These are phyloP conservation scores for Scytalopus superciliaris DNA, from an alignment of 2,113 vertebrate genomes.

Conservation along the genomic window DNA sequence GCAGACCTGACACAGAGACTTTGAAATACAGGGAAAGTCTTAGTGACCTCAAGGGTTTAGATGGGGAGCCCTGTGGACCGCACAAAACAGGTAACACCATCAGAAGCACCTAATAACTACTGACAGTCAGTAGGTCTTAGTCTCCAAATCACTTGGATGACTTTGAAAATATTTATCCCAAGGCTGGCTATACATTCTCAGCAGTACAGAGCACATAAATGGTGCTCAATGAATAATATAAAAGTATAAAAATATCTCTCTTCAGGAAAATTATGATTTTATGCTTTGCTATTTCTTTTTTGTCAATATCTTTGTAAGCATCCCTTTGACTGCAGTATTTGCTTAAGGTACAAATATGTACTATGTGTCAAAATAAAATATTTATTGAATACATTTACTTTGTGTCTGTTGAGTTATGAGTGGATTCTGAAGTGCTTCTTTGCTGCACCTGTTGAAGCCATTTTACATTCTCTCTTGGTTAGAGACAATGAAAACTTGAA, in stretches of 20 bases:
- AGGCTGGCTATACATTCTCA: background rate
- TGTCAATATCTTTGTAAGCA: background rate
- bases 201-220: background rate
- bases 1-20: background rate
- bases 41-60: background rate
- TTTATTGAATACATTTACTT: slow-evolving; percentile 53
- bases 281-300: background rate
- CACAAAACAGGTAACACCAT: background rate
- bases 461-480: background rate
- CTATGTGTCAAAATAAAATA: slow-evolving; percentile 56
- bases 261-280: slow-evolving; percentile 15
- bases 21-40: background rate
- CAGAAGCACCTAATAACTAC: background rate
- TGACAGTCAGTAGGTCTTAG: background rate
- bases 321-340: slow-evolving; percentile 43
- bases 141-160: background rate
- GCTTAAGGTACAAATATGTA: slow-evolving; percentile 2
- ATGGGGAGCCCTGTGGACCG: background rate
- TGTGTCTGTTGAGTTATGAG: slow-evolving; percentile 13
- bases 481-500: background rate
- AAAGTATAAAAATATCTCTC: background rate
- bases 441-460: slow-evolving; percentile 14
- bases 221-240: background rate
- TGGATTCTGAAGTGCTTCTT: background rate
- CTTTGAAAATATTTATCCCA: slow-evolving; percentile 12